phyloP scores from a whole-genome alignment of 1,140 invertebrate genomes.

The Trichonephila clavipes region DNA sequence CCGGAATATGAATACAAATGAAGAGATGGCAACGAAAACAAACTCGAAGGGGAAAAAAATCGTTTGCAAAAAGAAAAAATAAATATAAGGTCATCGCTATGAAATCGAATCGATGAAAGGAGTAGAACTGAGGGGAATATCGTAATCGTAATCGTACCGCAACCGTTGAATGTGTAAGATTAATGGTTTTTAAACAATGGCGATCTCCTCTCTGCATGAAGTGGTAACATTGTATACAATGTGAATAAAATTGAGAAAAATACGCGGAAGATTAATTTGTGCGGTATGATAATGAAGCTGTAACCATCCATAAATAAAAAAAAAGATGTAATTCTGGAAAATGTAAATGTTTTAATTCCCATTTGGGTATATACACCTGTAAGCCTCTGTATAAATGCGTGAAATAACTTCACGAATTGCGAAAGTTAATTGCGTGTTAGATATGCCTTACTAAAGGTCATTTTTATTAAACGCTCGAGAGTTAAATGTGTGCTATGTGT shows the following conservation, averaged over 20 bases:
- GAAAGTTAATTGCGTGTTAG: no score
- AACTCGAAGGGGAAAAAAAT: background rate
- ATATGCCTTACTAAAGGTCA: no score
- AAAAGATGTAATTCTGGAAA: no score
- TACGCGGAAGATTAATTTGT: background rate
- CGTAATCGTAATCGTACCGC: background rate
- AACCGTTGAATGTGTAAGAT: background rate
- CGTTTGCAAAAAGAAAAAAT: background rate
- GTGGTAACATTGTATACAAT: background rate
- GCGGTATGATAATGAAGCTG: background rate
- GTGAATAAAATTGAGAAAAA: background rate
- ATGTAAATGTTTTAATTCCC: no score
- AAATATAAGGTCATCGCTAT: background rate
- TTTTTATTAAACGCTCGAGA: no score
- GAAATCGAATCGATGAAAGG: background rate
- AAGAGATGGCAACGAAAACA: background rate
- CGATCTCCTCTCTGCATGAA: background rate
- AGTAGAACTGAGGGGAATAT: background rate
- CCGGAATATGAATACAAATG: background rate
- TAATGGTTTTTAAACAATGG: constrained; percentile 34
- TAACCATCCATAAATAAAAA: no score
- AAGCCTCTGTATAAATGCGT: no score
- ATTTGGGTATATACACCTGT: no score
- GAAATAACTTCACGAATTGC: no score
- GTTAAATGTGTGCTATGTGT: no score